Conservation (phyloP, 2,888 invertebrate genomes). For the Tholera decimalis region DNA sequence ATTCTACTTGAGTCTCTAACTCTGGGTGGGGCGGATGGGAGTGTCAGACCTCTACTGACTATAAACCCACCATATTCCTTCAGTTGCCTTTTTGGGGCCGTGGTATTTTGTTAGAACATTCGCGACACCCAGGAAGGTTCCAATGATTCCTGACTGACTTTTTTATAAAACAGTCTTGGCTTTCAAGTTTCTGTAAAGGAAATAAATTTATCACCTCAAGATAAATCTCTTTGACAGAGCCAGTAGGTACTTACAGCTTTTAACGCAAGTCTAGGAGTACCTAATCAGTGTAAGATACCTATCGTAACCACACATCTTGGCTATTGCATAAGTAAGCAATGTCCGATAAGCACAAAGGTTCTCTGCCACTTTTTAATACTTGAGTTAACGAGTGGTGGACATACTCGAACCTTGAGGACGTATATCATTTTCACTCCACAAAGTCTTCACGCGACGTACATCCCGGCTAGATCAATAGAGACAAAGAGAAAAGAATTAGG, state of each 20-base stretch:
- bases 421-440: constrained; percentile 31
- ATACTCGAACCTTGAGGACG: constrained; percentile 11
- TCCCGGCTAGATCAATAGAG: constrained; percentile 12
- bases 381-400: constrained; percentile 26
- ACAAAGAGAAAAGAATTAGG: constrained; percentile 9
- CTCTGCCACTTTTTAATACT: constrained; percentile 37
- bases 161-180: neutral
- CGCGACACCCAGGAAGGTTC: too few species aligned
- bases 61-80: too few species aligned
- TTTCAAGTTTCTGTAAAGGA: neutral
- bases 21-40: too few species aligned
- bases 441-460: constrained; percentile 1
- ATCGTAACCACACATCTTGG: neutral
- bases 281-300: neutral
- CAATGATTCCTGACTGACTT: too few species aligned
- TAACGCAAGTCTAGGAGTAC: neutral
- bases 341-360: neutral
- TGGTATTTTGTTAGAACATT: too few species aligned
- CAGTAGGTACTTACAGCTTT: neutral
- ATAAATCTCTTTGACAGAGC: neutral
- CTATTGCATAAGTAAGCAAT: neutral
- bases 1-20: too few species aligned
- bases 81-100: too few species aligned
- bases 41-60: too few species aligned
- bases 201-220: too few species aligned